Conservation (phyloP, 2,888 invertebrate species). For the Tiphia femorata region DNA sequence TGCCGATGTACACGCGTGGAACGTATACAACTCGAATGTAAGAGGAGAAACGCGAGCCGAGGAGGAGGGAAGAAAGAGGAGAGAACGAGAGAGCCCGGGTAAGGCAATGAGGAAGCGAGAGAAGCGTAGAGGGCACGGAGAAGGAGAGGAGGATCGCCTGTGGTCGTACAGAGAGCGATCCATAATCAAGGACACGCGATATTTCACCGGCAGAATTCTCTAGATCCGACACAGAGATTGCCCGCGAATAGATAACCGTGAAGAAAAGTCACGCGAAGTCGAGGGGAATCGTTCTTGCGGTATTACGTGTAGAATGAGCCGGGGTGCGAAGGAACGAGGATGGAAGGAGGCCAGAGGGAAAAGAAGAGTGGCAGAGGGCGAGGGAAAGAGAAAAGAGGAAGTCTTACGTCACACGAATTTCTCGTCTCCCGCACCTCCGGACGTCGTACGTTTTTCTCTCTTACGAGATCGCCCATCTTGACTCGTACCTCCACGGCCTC, state of each 20-base stretch:
- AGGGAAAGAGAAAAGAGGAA: too few relatives aligned
- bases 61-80: not conserved
- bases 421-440: too few relatives aligned
- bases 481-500: too few relatives aligned
- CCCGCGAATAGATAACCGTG: slow-evolving; percentile 49
- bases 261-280: slow-evolving; percentile 58
- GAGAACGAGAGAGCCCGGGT: not conserved
- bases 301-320: not conserved
- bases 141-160: slow-evolving; percentile 3
- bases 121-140: not conserved
- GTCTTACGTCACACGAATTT: too few relatives aligned
- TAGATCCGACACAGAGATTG: slow-evolving; percentile 49
- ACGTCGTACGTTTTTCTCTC: too few relatives aligned
- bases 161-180: slow-evolving; percentile 43
- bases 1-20: too few relatives aligned
- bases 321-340: too few relatives aligned
- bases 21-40: too few relatives aligned
- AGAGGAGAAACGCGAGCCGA: too few relatives aligned
- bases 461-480: too few relatives aligned
- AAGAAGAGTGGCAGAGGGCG: not conserved
- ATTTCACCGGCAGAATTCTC: slow-evolving; percentile 55
- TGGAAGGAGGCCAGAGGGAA: too few relatives aligned
- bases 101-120: not conserved
- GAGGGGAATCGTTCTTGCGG: not conserved
- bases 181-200: slow-evolving; percentile 63